These are phyloP conservation scores for Dioctria linearis DNA, from an alignment of 2,888 invertebrate species.

Conservation along the genomic window DNA sequence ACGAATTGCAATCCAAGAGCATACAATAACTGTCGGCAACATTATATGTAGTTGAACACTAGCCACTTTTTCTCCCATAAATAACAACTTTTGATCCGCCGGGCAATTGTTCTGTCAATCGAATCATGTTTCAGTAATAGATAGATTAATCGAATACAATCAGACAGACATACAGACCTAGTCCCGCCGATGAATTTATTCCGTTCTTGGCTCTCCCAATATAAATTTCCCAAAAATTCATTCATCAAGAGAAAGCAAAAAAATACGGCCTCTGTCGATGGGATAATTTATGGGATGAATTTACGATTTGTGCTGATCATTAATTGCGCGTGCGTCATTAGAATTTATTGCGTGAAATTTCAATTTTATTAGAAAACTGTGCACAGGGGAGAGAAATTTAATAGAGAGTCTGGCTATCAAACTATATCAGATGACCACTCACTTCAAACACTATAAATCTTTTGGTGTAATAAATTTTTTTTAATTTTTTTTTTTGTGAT, in stretches of 20 bases:
- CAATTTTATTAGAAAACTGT: conserved; percentile 50
- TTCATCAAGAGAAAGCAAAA: not conserved
- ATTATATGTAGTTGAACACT: not conserved
- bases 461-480: conserved; percentile 14
- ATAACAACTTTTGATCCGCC: conserved; percentile 44
- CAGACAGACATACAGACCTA: conserved; percentile 1
- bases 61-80: conserved; percentile 5
- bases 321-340: conserved; percentile 29
- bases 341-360: conserved; percentile 50
- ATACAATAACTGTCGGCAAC: not conserved
- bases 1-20: not conserved
- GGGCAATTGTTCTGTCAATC: conserved; percentile 52
- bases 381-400: conserved; percentile 19
- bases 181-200: conserved; percentile 30
- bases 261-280: not conserved
- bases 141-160: conserved; percentile 34
- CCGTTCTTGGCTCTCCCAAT: conserved; percentile 2
- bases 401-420: conserved; percentile 4
- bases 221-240: conserved; percentile 32
- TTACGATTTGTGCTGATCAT: conserved; percentile 32
- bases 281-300: conserved; percentile 28
- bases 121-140: not conserved
- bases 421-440: conserved; percentile 1
- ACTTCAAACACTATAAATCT: not conserved
- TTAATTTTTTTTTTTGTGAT: not conserved